These are phyloP conservation scores for Rostratula benghalensis DNA, from an alignment of 2,113 vertebrate genomes.

Conservation along the genomic window DNA sequence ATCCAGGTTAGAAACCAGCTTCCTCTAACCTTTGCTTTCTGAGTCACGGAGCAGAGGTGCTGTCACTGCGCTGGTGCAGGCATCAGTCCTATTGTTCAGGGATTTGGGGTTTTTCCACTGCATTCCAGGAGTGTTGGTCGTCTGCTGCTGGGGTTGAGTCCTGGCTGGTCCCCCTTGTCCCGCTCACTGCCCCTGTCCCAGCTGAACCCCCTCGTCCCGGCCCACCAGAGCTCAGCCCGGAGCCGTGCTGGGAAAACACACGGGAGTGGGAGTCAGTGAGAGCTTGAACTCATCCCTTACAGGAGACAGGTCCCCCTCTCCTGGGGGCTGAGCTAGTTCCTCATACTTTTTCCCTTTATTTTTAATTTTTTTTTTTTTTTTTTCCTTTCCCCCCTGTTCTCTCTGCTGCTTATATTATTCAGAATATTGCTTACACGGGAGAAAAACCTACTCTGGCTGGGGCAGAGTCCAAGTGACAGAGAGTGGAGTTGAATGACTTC, in stretches of 20 bases:
- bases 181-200: too few species aligned
- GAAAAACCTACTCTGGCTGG: background rate
- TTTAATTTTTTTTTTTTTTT: too few species aligned
- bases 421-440: background rate
- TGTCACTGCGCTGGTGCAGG: background rate
- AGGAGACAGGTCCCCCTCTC: background rate
- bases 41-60: conserved; percentile 60
- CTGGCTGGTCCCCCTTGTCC: background rate
- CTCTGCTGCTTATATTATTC: background rate
- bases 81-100: background rate
- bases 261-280: background rate
- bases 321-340: background rate
- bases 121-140: accelerated
- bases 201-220: background rate
- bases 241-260: accelerated
- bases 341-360: background rate
- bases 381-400: background rate
- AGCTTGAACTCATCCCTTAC: background rate
- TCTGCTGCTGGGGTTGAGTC: background rate
- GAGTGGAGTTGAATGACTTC: background rate
- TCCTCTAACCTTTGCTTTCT: conserved; percentile 60
- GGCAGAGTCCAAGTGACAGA: background rate
- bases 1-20: conserved; percentile 60
- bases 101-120: conserved; percentile 15
- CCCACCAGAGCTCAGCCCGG: background rate